Evolutionary conservation across 2,888 invertebrate genomes (phyloP).

Genomic region (Noctua janthina): DNA sequence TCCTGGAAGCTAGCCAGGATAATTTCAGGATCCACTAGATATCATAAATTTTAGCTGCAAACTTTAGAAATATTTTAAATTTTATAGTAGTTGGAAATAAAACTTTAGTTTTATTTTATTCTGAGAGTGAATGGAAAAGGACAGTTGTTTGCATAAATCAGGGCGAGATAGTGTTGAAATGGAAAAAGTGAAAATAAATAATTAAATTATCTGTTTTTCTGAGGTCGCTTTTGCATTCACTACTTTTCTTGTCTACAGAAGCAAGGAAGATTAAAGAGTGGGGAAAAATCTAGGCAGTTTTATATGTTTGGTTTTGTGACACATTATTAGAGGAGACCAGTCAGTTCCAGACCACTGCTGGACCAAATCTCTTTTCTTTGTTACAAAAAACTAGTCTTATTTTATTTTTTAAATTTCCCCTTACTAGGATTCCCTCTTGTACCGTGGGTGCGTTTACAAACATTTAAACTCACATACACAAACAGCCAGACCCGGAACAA

Average conservation of each 20-base stretch:
- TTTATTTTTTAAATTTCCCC: too few species aligned
- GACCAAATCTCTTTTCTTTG: too few species aligned
- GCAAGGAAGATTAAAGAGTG: neutral
- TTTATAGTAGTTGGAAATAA: conserved; percentile 41
- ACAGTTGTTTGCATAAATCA: conserved; percentile 21
- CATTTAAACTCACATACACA: neutral
- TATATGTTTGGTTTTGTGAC: too few species aligned
- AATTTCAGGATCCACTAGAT: conserved; percentile 8
- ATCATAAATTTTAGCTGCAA: conserved; percentile 36
- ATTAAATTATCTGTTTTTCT: conserved; percentile 15
- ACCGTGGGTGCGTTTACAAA: neutral
- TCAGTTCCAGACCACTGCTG: too few species aligned
- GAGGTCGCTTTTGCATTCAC: conserved; percentile 8
- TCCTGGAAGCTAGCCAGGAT: conserved; percentile 39
- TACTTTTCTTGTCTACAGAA: neutral
- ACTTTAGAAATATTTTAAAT: conserved; percentile 49
- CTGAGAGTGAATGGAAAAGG: neutral
- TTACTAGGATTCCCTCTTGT: neutral
- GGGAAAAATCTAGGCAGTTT: neutral
- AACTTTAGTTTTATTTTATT: conserved; percentile 42
- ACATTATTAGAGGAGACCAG: too few species aligned
- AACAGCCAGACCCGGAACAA: neutral
- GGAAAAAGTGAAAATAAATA: neutral
- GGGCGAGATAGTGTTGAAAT: conserved; percentile 12
- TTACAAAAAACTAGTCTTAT: too few species aligned